phyloP scores from a whole-genome alignment of 2,888 invertebrate species.

The Leptinotarsa peninsularis region DNA sequence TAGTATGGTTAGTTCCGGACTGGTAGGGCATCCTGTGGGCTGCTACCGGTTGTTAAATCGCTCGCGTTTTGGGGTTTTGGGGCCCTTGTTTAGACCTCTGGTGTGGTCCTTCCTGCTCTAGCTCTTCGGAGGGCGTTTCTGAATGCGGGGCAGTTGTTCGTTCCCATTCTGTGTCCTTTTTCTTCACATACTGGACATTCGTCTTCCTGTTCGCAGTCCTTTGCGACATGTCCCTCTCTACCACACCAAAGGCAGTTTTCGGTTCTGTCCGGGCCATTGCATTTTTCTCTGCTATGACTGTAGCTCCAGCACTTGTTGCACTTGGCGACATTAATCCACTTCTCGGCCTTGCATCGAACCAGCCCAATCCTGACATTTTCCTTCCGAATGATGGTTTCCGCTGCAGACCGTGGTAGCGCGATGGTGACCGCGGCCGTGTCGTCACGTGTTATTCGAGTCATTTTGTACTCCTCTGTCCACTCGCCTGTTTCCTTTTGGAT shows the following conservation, averaged over 20 bases:
- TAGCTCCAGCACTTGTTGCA: not conserved
- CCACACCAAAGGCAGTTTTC: slow-evolving; percentile 19
- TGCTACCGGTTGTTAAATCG: too few relatives aligned
- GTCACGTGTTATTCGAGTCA: not conserved
- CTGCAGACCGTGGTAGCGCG: not conserved
- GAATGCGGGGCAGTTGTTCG: not conserved
- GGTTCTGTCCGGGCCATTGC: slow-evolving; percentile 7
- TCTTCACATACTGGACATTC: slow-evolving; percentile 5
- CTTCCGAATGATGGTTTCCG: not conserved
- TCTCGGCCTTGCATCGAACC: not conserved
- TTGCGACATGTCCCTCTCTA: not conserved
- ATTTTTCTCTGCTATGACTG: not conserved
- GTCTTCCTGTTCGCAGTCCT: slow-evolving; percentile 2
- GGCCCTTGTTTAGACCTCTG: too few relatives aligned
- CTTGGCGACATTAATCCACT: not conserved
- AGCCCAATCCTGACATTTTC: not conserved
- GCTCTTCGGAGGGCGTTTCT: not conserved
- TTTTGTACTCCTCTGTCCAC: not conserved
- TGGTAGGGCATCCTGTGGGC: too few relatives aligned
- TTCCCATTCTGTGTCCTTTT: slow-evolving; percentile 5
- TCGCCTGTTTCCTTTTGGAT: not conserved
- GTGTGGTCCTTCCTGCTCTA: not conserved
- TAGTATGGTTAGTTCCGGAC: too few relatives aligned
- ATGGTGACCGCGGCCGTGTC: not conserved
- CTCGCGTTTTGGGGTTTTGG: too few relatives aligned